phyloP scores from a whole-genome alignment of 2,888 invertebrate genomes.

The Hanleya hanleyi region DNA sequence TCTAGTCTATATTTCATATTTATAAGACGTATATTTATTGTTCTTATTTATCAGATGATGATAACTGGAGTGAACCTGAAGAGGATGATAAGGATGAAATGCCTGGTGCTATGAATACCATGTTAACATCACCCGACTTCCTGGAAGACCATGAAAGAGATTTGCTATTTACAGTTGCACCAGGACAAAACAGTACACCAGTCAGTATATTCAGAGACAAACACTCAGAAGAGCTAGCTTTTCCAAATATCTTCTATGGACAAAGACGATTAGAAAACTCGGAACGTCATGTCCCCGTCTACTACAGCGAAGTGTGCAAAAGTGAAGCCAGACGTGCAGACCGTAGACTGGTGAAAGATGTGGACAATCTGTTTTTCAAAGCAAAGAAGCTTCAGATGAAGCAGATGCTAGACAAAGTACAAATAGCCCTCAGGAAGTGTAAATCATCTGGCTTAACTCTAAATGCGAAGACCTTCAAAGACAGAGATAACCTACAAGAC shows the following conservation, averaged over 20 bases:
- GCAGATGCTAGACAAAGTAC: neutral
- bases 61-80: slow-evolving; percentile 32
- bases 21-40: no score
- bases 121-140: slow-evolving; percentile 32
- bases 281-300: slow-evolving; percentile 24
- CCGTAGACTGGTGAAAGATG: slow-evolving; percentile 21
- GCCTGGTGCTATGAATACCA: slow-evolving; percentile 28
- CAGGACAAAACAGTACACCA: slow-evolving; percentile 34
- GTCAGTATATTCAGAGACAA: slow-evolving; percentile 35
- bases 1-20: neutral
- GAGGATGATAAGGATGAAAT: slow-evolving; percentile 26
- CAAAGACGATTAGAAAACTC: slow-evolving; percentile 18
- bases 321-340: slow-evolving; percentile 26
- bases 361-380: slow-evolving; percentile 40
- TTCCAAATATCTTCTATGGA: slow-evolving; percentile 37
- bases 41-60: neutral
- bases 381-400: slow-evolving; percentile 39
- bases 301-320: slow-evolving; percentile 25
- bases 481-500: neutral
- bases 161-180: slow-evolving; percentile 31
- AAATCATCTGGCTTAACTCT: neutral
- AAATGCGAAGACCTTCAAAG: neutral
- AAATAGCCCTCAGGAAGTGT: neutral
- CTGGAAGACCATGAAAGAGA: slow-evolving; percentile 33
- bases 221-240: slow-evolving; percentile 30